Percentiles rank a stretch among this genome's conserved stretches.
Evolutionary conservation across 2,113 vertebrate species (phyloP).

Genomic region (Takifugu flavidus): DNA sequence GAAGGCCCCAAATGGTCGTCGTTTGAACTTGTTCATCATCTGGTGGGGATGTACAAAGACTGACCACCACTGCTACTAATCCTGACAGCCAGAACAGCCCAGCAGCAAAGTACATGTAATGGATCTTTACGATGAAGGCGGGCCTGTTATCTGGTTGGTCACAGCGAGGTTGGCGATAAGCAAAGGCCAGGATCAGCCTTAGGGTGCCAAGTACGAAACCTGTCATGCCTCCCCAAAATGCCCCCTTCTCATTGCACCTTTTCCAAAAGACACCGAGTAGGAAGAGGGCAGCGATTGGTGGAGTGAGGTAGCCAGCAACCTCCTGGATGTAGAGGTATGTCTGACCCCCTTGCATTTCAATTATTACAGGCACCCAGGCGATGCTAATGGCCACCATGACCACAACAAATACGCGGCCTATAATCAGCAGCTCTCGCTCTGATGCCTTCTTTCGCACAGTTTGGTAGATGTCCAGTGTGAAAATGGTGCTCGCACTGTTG

Average conservation of each 20-base stretch:
- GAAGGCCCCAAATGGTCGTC: constrained; percentile 89
- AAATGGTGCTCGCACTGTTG: constrained; percentile 97
- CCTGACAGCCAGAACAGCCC: constrained; percentile 92
- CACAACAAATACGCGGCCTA: constrained; percentile 90
- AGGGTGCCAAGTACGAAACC: constrained; percentile 84
- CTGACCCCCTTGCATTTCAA: constrained; percentile 98
- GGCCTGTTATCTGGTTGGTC: constrained; percentile 88
- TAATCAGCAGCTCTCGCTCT: constrained; percentile 87
- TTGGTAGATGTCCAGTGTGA: constrained; percentile 95
- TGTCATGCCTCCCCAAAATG: constrained; percentile 92
- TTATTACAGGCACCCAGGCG: constrained; percentile 95
- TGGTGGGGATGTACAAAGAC: constrained; percentile 88
- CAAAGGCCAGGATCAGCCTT: constrained; percentile 86
- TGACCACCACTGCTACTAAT: constrained; percentile 83
- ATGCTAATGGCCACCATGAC: constrained; percentile 95
- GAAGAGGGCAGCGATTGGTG: constrained; percentile 93
- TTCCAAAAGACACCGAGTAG: constrained; percentile 95
- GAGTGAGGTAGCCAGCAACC: constrained; percentile 93
- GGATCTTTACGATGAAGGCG: constrained; percentile 82
- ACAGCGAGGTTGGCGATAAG: constrained; percentile 89
- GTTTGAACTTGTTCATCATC: constrained; percentile 81
- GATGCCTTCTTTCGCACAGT: constrained; percentile 79
- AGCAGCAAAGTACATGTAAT: constrained; percentile 96
- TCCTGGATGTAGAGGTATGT: constrained; percentile 99
- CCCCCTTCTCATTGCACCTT: constrained; percentile 92